phyloP scores from a whole-genome alignment of 2,113 vertebrate genomes.

The Nothobranchius kuhntae region DNA sequence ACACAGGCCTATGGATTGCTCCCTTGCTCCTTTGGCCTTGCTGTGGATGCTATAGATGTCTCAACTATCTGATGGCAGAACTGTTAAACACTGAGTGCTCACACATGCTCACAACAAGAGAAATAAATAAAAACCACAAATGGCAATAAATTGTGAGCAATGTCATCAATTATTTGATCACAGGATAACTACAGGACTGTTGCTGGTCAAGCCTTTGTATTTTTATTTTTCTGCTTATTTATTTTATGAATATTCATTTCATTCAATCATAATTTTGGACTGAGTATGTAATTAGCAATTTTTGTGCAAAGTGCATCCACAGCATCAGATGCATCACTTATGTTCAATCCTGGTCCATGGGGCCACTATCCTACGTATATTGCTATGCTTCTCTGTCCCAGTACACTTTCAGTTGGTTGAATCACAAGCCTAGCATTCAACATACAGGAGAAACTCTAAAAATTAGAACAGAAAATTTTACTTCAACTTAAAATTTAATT shows the following conservation, averaged over 20 bases:
- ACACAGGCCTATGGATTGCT: constrained; percentile 80
- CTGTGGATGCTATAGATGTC: constrained; percentile 76
- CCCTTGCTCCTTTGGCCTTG: constrained; percentile 72
- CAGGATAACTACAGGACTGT: constrained; percentile 14
- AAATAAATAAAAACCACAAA: constrained; percentile 7
- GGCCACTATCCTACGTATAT: no score
- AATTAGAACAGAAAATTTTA: no score
- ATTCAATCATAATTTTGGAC: background rate
- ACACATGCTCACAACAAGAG: constrained; percentile 21
- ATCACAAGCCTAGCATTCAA: no score
- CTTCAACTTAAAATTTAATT: no score
- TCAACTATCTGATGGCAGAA: constrained; percentile 72
- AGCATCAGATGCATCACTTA: no score
- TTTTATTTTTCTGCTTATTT: background rate
- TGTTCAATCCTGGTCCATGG: no score
- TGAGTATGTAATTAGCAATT: no score
- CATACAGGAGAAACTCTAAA: no score
- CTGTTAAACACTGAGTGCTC: constrained; percentile 52
- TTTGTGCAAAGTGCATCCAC: no score
- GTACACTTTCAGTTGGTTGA: no score
- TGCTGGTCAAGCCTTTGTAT: background rate
- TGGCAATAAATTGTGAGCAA: constrained; percentile 11
- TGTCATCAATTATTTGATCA: constrained; percentile 16
- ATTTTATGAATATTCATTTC: background rate
- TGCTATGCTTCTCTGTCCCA: no score